A percentile compares a stretch with the other conserved stretches of the same genome.
Evolutionary conservation across 1,140 invertebrate genomes (phyloP).

Genomic region (Oryctes rhinoceros): DNA sequence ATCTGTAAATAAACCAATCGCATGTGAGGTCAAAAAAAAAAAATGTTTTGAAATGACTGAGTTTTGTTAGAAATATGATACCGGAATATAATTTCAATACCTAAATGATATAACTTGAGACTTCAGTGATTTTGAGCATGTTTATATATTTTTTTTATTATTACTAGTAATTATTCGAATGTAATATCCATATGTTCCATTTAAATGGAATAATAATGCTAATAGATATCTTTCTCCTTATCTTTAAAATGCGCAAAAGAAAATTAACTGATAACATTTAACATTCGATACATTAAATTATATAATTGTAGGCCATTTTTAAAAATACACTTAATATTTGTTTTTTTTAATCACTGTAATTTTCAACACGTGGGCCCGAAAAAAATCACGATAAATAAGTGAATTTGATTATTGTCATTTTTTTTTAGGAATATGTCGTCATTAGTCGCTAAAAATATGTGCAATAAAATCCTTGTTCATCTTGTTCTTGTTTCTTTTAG

Average conservation of each 20-base stretch:
- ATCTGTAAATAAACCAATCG: too few relatives aligned
- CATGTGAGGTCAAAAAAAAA: too few relatives aligned
- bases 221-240: neutral
- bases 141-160: neutral
- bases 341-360: neutral
- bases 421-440: too few relatives aligned
- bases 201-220: neutral
- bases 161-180: neutral
- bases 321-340: neutral
- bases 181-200: neutral
- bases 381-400: neutral
- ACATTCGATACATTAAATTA: slow-evolving; percentile 6
- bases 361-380: neutral
- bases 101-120: too few relatives aligned
- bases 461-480: too few relatives aligned
- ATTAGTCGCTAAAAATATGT: too few relatives aligned
- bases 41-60: too few relatives aligned
- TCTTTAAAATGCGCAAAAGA: slow-evolving; percentile 15
- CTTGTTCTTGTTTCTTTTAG: too few relatives aligned
- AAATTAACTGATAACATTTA: slow-evolving; percentile 11
- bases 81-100: too few relatives aligned
- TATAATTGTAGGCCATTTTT: neutral
- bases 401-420: neutral
- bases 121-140: too few relatives aligned
- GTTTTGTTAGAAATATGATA: too few relatives aligned